Percentiles rank a stretch among this genome's conserved stretches.
Evolutionary conservation across 2,888 invertebrate genomes (phyloP).

Genomic region (Sarcophaga caerulescens): DNA sequence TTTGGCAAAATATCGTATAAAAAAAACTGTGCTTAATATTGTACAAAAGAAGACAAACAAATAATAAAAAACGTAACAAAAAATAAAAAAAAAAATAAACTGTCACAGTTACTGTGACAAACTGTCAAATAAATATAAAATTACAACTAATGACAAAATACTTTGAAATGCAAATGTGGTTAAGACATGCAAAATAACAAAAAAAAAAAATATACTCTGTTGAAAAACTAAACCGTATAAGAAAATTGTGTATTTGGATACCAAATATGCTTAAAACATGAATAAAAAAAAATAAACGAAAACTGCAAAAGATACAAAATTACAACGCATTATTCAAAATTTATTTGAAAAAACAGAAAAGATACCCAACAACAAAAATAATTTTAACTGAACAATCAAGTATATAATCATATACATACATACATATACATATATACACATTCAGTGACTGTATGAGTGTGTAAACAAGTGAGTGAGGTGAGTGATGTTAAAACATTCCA

Average conservation of each 20-base stretch:
- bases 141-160: slow-evolving; percentile 73
- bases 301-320: neutral
- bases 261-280: slow-evolving; percentile 51
- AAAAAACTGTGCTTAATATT: neutral
- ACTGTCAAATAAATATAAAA: slow-evolving; percentile 71
- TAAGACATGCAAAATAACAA: slow-evolving; percentile 64
- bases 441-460: slow-evolving; percentile 19
- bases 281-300: slow-evolving; percentile 12
- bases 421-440: slow-evolving; percentile 18
- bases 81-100: slow-evolving; percentile 57
- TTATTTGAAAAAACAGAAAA: neutral
- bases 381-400: slow-evolving; percentile 13
- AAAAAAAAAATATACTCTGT: neutral
- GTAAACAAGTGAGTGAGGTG: slow-evolving; percentile 68
- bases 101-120: slow-evolving; percentile 70
- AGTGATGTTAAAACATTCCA: slow-evolving; percentile 19
- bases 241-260: slow-evolving; percentile 35
- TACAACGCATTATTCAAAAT: slow-evolving; percentile 58
- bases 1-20: neutral
- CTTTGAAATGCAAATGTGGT: slow-evolving; percentile 72
- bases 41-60: slow-evolving; percentile 1
- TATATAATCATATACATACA: neutral
- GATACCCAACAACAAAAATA: neutral
- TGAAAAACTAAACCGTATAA: slow-evolving; percentile 10
- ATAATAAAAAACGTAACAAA: no score